Percentiles rank a stretch among this genome's conserved stretches.
These are phyloP conservation scores for Macroglossus sobrinus DNA, from an alignment of 2,113 vertebrate species.

Conservation along the genomic window DNA sequence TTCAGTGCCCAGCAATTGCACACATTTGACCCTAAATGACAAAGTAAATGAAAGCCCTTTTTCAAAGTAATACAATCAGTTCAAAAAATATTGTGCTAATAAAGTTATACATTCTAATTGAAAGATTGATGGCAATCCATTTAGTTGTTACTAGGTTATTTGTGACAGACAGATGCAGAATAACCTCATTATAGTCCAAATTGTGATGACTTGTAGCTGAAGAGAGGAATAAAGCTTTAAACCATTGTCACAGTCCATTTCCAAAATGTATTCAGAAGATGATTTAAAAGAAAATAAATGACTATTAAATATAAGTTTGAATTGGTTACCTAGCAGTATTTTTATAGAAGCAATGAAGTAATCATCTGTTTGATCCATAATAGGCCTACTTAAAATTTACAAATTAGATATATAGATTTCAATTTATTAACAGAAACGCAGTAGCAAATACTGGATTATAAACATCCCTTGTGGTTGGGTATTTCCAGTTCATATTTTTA, in stretches of 20 bases:
- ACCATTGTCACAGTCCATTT: conserved; percentile 78
- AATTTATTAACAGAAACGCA: conserved; percentile 38
- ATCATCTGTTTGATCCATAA: conserved; percentile 64
- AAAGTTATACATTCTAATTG: conserved; percentile 91
- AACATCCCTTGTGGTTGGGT: conserved; percentile 50
- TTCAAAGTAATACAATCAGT: conserved; percentile 90
- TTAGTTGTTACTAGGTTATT: conserved; percentile 89
- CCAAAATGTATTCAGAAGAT: conserved; percentile 77
- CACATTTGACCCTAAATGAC: conserved; percentile 86
- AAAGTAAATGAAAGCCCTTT: conserved; percentile 88
- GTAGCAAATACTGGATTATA: not conserved
- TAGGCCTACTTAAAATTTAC: conserved; percentile 71
- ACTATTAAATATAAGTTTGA: conserved; percentile 69
- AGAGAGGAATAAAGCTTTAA: conserved; percentile 81
- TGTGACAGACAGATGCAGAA: conserved; percentile 89
- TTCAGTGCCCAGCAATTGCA: conserved; percentile 73
- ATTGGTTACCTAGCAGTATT: conserved; percentile 65
- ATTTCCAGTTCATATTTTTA: conserved; percentile 57
- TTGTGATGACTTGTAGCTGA: conserved; percentile 85
- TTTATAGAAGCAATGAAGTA: conserved; percentile 49
- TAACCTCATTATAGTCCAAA: conserved; percentile 87
- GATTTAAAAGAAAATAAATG: conserved; percentile 78
- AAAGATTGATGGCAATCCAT: conserved; percentile 91
- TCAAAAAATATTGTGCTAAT: conserved; percentile 90
- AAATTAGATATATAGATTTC: conserved; percentile 66